phyloP scores from a whole-genome alignment of 1,140 invertebrate genomes.

The Listronotus oregonensis region DNA sequence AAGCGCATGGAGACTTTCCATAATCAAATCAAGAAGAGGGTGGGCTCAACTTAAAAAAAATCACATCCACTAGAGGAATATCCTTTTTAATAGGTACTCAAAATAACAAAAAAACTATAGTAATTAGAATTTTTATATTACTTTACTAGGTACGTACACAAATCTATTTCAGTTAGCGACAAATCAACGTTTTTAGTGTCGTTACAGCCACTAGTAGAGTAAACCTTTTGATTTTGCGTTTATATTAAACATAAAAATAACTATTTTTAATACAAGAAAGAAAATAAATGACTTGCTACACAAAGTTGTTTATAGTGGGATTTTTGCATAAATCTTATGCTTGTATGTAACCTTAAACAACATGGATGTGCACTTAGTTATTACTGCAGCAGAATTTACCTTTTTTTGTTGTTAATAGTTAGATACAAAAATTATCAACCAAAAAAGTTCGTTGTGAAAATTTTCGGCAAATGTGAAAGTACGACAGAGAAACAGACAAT shows the following conservation, averaged over 20 bases:
- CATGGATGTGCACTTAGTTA: slow-evolving; percentile 3
- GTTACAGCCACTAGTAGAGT: too few species aligned
- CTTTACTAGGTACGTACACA: not conserved
- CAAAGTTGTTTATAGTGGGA: not conserved
- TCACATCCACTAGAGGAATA: not conserved
- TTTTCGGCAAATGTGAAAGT: too few species aligned
- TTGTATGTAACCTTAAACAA: slow-evolving; percentile 4
- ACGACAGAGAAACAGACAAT: too few species aligned
- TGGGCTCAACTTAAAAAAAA: slow-evolving; percentile 23
- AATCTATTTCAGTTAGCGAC: not conserved
- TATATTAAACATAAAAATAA: too few species aligned
- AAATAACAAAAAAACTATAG: not conserved
- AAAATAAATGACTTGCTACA: too few species aligned
- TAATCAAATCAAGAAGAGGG: slow-evolving; percentile 21
- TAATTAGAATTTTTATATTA: not conserved
- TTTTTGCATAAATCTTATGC: slow-evolving; percentile 1
- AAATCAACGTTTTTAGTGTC: too few species aligned
- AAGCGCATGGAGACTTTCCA: not conserved
- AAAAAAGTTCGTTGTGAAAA: too few species aligned
- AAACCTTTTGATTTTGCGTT: too few species aligned
- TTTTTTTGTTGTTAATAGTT: slow-evolving; percentile 5
- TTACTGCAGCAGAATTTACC: not conserved
- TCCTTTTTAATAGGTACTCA: slow-evolving; percentile 5
- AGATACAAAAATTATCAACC: slow-evolving; percentile 1
- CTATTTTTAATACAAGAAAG: too few species aligned